Base-by-base conservation (phyloP, 2,888 invertebrate species). In the Pseudolycoriella hygida region DNA sequence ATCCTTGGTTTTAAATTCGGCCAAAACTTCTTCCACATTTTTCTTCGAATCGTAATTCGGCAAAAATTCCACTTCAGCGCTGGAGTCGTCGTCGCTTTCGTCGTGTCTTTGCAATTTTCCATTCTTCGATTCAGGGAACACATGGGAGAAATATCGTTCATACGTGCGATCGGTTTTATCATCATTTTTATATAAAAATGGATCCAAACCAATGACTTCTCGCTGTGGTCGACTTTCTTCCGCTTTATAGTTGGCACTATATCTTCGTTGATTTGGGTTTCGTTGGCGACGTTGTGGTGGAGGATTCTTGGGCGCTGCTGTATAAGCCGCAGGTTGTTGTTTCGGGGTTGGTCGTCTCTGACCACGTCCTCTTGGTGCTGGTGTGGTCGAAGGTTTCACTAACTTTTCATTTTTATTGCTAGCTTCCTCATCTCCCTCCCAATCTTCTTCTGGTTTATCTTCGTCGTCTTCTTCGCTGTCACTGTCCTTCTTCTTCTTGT, bases 1-100 rank as follows among this genome's bases (percentile, higher is more conserved):
- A 54, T 83, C 81, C 59, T 80, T 80, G 55, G 75, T 73, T 49
- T 73, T 73, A 54, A 83, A 82, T 53, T 80, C 79, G n/a, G 77
- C 77, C 51, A 82, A 64, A 43, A 80, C 76, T 55, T 76, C 72
- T 55, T 78, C 77, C 14, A 82, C 75, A 49, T 80, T 76, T 55
- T 76, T 74, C 56, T 77, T 76, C 15, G 67, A 68, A 54, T 70
- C 69, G 50, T 65, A 70, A 46, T 70, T 67, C n/a, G 68, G 63
- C 50, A 71, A 69, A 56, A 70, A 69, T 17, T 67, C 68, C 34
- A 19, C 46, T 39, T 46, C 45, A 47, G 12, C 40, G 17, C 18
- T 12, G 39, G 45, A 43, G 46, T 40, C 40, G 39, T 46, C 45
- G 46, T 40, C 40, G 17, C 18, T 12, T 17, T 46, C 44, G 40